Percentiles rank a stretch among this genome's conserved stretches.
These are phyloP conservation scores for Tanaodytes sp. DNA, from an alignment of 2,888 invertebrate species.

Conservation along the genomic window DNA sequence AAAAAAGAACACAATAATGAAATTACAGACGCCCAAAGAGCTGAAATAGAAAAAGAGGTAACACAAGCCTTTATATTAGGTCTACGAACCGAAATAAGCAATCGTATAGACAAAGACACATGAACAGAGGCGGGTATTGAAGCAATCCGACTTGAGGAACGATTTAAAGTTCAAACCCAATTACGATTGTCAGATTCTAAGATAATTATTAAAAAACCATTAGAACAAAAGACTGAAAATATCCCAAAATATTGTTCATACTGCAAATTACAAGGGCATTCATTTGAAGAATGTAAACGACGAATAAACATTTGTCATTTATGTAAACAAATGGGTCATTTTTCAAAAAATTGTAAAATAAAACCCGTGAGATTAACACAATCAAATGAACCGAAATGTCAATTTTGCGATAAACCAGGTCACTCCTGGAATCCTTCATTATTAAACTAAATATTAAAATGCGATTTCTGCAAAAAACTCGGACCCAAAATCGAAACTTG, in stretches of 20 bases:
- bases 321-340: conserved; percentile 4
- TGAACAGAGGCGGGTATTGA: neutral
- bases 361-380: neutral
- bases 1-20: conserved; percentile 3
- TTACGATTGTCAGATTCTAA: too few relatives aligned
- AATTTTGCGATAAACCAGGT: conserved; percentile 6
- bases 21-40: neutral
- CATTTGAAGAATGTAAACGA: neutral
- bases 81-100: conserved; percentile 1
- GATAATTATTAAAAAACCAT: too few relatives aligned
- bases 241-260: neutral
- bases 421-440: conserved; percentile 21
- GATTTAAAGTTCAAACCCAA: neutral
- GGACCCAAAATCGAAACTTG: neutral
- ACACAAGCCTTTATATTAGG: conserved; percentile 5
- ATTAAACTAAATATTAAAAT: conserved; percentile 1
- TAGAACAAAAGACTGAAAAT: too few relatives aligned
- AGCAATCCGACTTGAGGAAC: neutral
- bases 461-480: neutral
- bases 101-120: neutral
- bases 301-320: neutral
- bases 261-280: neutral
- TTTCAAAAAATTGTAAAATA: neutral
- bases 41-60: conserved; percentile 9
- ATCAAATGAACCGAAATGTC: too few relatives aligned